These are phyloP conservation scores for Sweltsa coloradensis DNA, from an alignment of 1,140 invertebrate species.

Conservation along the genomic window DNA sequence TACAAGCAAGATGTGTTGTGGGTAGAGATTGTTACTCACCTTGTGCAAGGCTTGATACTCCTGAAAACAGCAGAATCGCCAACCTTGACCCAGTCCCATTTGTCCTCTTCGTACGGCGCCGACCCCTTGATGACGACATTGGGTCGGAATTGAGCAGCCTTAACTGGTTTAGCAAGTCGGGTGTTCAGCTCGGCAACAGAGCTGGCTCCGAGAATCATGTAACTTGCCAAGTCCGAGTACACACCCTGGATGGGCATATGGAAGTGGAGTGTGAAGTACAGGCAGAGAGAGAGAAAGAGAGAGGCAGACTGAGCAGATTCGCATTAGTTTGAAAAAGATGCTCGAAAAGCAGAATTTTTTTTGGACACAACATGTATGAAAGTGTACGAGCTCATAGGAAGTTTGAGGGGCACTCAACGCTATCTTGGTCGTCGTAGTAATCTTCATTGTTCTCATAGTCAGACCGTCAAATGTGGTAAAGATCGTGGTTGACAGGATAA, in stretches of 20 bases:
- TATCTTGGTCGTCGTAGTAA: no score
- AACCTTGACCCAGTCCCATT: conserved; percentile 32
- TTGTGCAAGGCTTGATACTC: conserved; percentile 27
- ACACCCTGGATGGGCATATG: conserved; percentile 31
- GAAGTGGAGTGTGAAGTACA: neutral
- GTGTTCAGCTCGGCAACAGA: conserved; percentile 35
- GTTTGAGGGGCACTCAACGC: no score
- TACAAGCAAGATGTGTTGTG: no score
- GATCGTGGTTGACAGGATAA: no score
- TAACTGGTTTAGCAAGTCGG: conserved; percentile 21
- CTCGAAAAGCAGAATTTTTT: neutral
- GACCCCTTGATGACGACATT: conserved; percentile 31
- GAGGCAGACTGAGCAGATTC: neutral
- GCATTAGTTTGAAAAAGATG: neutral
- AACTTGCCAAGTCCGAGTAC: conserved; percentile 33
- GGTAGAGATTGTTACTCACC: conserved; percentile 15
- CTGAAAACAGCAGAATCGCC: conserved; percentile 28
- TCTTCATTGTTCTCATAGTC: no score
- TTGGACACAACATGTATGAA: no score
- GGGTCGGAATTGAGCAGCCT: conserved; percentile 32
- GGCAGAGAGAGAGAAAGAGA: conserved; percentile 3
- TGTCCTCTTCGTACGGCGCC: conserved; percentile 33
- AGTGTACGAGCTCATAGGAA: no score
- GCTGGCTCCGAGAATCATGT: conserved; percentile 31
- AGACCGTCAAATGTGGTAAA: no score